Base-by-base conservation (phyloP, 2,797 vertebrate genomes). In the Coilia nasus region DNA sequence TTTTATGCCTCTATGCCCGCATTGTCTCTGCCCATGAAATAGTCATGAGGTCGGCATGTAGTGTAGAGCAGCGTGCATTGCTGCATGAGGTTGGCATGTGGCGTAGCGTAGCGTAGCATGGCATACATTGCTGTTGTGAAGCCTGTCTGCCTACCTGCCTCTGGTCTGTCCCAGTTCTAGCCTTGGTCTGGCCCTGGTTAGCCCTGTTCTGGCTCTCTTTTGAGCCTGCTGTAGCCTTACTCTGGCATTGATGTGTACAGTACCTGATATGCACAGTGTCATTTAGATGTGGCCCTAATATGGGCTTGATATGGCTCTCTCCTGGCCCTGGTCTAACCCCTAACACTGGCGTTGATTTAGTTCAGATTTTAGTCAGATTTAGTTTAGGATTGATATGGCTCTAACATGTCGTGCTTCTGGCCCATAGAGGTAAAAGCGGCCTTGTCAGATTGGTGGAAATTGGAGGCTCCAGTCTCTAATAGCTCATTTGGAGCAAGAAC, bases 11-110 rank as follows among this genome's bases (percentile, higher is more conserved):
- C 47, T 46, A 14, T 2, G 28, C 67, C 67, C 28, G 35, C 67
- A 80, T 57, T 59, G 67, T 80, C 28, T 59, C 71, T 60, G 54
- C 57, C 44, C 80, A 67, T 75, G 28, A 86, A 84, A 35, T 82
- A 82, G 57, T 64, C 28, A 23, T 75, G 67, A 35, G 67, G 50
- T 54, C 14, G 14, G 50, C 50, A 54, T 41, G 35, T 41, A n/a
- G n/a, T n/a, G n/a, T n/a, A n/a, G n/a, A n/a, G n/a, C n/a, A n/a
- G n/a, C n/a, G n/a, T n/a, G n/a, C n/a, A n/a, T n/a, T n/a, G n/a
- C n/a, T n/a, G n/a, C 28, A 23, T 75, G 67, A 35, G 67, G 50
- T 54, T 9, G 14, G 50, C 50, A 54, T 41, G 35, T 41, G n/a
- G n/a, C n/a, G n/a, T n/a, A n/a, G n/a, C n/a, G n/a, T n/a, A n/a